A percentile compares a stretch with the other conserved stretches of the same genome.
Conservation (phyloP, 2,113 vertebrate genomes). For the Ciconia maguari region DNA sequence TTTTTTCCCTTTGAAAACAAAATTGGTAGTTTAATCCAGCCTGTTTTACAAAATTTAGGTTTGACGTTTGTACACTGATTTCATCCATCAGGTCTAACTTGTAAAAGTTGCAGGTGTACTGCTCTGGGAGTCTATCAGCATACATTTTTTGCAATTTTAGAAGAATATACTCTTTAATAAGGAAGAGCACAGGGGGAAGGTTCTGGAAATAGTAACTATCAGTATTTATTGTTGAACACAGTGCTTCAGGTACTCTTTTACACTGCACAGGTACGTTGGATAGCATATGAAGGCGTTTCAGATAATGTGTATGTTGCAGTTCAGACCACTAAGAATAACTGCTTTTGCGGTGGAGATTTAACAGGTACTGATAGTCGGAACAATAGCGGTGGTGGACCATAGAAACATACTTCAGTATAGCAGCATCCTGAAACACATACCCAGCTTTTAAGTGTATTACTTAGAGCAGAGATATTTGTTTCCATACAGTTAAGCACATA, state of each 20-base stretch:
- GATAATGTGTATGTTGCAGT: not conserved
- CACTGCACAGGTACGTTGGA: not conserved
- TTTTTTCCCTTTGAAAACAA: not conserved
- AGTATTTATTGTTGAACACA: not conserved
- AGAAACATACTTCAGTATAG: not conserved
- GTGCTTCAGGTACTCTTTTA: not conserved
- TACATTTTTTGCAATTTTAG: not conserved
- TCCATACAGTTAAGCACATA: not conserved
- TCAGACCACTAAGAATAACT: not conserved
- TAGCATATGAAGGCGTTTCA: not conserved
- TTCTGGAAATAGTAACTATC: not conserved
- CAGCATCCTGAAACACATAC: not conserved
- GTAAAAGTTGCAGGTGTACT: not conserved
- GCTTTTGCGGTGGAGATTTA: not conserved
- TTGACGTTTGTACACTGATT: not conserved
- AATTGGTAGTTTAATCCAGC: not conserved
- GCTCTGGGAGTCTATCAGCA: not conserved
- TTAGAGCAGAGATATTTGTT: not conserved
- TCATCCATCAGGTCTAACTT: not conserved
- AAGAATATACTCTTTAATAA: not conserved
- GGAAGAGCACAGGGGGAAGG: not conserved
- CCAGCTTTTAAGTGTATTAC: not conserved
- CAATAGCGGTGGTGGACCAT: fast-evolving
- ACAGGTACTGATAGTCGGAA: not conserved
- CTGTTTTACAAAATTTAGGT: not conserved